Conservation (phyloP, 2,113 vertebrate genomes). For the Micromys minutus region DNA sequence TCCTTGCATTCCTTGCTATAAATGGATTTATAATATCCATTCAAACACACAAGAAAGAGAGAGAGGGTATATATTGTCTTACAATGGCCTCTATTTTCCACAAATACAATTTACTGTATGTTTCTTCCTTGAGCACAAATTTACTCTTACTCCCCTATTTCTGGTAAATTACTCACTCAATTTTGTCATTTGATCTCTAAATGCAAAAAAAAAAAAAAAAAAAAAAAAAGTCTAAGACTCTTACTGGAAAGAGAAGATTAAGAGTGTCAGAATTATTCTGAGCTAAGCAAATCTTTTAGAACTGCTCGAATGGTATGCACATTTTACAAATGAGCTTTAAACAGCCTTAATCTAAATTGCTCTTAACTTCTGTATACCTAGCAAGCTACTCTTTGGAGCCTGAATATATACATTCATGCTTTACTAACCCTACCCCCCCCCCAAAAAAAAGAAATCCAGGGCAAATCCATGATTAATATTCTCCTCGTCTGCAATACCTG, state of each 20-base stretch:
- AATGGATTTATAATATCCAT: not conserved
- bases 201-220: constrained; percentile 49
- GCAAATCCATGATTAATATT: constrained; percentile 66
- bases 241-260: constrained; percentile 80
- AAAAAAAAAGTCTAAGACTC: constrained; percentile 67
- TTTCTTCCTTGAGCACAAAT: constrained; percentile 65
- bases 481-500: constrained; percentile 43
- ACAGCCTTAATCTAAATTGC: constrained; percentile 81
- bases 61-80: not conserved
- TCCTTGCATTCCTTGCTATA: not conserved
- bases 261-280: constrained; percentile 77
- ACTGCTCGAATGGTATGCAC: constrained; percentile 79
- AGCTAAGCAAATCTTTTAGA: constrained; percentile 82
- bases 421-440: not conserved
- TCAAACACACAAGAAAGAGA: not conserved
- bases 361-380: constrained; percentile 82
- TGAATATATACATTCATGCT: constrained; percentile 76
- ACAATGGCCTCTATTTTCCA: not conserved
- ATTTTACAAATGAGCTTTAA: constrained; percentile 83
- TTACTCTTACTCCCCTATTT: constrained; percentile 66
- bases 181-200: constrained; percentile 79
- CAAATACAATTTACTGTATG: constrained; percentile 61
- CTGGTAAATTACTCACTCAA: constrained; percentile 76
- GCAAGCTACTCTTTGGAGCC: constrained; percentile 79
- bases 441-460: constrained; percentile 61